Conservation (phyloP, 2,113 vertebrate genomes). For the Cochlearius cochlearius region DNA sequence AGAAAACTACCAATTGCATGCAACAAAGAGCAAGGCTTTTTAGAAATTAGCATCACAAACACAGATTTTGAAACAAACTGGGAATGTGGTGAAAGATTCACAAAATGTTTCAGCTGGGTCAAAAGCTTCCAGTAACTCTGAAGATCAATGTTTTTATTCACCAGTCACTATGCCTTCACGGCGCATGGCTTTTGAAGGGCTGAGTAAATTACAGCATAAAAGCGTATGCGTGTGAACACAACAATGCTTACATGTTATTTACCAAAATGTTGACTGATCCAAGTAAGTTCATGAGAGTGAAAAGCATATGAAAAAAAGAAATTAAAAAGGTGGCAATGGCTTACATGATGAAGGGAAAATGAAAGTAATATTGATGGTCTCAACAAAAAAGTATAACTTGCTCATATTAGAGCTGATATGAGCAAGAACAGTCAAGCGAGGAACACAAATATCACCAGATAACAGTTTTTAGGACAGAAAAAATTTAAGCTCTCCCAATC, state of each 20-base stretch:
- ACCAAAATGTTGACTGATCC: background rate
- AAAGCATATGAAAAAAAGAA: constrained; percentile 3
- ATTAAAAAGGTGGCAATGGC: background rate
- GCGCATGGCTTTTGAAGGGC: background rate
- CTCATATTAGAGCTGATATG: background rate
- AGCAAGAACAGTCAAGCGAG: constrained; percentile 21
- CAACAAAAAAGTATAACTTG: background rate
- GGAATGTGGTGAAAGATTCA: background rate
- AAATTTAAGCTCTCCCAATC: constrained; percentile 38
- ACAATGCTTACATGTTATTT: background rate
- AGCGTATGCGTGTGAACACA: background rate
- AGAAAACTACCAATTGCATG: background rate
- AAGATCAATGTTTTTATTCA: background rate
- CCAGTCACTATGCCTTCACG: accelerated
- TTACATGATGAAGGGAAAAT: constrained; percentile 3
- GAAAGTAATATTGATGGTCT: background rate
- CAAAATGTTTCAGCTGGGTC: background rate
- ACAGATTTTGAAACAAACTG: background rate
- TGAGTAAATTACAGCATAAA: background rate
- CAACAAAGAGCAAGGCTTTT: background rate
- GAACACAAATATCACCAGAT: constrained; percentile 11
- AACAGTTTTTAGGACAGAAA: constrained; percentile 35
- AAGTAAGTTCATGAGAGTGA: background rate
- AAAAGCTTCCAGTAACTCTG: background rate
- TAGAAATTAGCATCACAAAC: background rate